phyloP scores from a whole-genome alignment of 2,797 vertebrate species.

The Bradypus variegatus region DNA sequence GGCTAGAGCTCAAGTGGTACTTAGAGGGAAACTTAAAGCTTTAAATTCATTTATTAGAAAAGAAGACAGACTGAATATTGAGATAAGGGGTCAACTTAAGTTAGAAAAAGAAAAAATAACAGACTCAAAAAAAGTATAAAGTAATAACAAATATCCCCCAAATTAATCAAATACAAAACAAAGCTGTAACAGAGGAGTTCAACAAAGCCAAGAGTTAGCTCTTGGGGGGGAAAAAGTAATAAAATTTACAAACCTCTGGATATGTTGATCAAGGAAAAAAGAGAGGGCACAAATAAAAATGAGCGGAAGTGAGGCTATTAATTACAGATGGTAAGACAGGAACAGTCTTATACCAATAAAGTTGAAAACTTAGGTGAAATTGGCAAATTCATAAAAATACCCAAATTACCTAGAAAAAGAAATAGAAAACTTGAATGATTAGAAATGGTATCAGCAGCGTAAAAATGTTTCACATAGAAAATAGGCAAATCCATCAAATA shows the following conservation, averaged over 20 bases:
- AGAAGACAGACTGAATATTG: background rate
- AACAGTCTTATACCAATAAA: background rate
- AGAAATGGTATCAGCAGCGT: background rate
- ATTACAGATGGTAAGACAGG: background rate
- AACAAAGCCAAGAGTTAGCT: background rate
- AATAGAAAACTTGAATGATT: background rate
- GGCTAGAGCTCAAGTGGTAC: background rate
- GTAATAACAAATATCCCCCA: background rate
- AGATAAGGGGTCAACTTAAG: background rate
- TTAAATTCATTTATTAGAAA: background rate
- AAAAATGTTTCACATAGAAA: background rate
- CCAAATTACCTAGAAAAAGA: background rate
- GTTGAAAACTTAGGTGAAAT: background rate
- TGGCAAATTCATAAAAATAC: background rate
- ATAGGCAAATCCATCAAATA: background rate
- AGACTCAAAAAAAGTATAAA: background rate
- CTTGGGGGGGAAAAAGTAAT: background rate
- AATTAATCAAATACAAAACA: background rate
- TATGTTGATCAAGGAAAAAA: background rate
- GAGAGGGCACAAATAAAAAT: background rate
- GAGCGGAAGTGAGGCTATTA: background rate
- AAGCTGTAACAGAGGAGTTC: background rate
- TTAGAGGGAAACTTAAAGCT: background rate
- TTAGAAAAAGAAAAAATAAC: background rate
- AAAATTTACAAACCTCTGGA: background rate